These are phyloP conservation scores for Ptychadena robeensis DNA, from an alignment of 2,797 vertebrate species.

Conservation along the genomic window DNA sequence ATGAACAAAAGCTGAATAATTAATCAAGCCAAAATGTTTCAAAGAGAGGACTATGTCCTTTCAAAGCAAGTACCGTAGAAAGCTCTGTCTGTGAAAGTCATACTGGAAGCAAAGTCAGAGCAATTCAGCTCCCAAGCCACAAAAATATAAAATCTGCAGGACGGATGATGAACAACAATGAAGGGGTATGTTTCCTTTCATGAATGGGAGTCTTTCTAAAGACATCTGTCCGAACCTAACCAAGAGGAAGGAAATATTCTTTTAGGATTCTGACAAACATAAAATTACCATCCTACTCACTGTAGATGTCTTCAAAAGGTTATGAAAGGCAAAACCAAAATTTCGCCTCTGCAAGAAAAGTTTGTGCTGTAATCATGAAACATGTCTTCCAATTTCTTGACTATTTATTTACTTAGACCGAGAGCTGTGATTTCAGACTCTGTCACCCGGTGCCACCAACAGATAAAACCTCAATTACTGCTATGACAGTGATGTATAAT, in stretches of 20 bases:
- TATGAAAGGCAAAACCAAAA: too few relatives aligned
- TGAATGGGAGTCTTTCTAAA: constrained; percentile 35
- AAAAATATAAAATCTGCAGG: constrained; percentile 35
- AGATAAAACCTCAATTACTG: too few relatives aligned
- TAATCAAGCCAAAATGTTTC: constrained; percentile 31
- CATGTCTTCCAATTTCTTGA: background rate
- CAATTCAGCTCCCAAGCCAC: constrained; percentile 23
- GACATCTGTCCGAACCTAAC: constrained; percentile 2
- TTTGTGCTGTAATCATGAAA: too few relatives aligned
- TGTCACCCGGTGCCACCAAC: too few relatives aligned
- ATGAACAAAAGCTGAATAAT: constrained; percentile 49
- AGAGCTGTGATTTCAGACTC: too few relatives aligned
- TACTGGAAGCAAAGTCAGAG: constrained; percentile 37
- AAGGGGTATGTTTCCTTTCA: background rate
- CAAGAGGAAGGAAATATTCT: constrained; percentile 32
- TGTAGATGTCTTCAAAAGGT: background rate
- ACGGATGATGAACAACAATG: constrained; percentile 17
- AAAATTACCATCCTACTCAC: background rate
- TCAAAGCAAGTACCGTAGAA: constrained; percentile 39
- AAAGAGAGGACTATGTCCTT: constrained; percentile 41
- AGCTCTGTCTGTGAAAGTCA: constrained; percentile 22
- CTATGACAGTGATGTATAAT: too few relatives aligned
- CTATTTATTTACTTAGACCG: background rate
- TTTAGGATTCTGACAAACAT: constrained; percentile 9
- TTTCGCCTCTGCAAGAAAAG: too few relatives aligned